Conservation (phyloP, 1,140 invertebrate genomes). For the Steinernema feltiae region DNA sequence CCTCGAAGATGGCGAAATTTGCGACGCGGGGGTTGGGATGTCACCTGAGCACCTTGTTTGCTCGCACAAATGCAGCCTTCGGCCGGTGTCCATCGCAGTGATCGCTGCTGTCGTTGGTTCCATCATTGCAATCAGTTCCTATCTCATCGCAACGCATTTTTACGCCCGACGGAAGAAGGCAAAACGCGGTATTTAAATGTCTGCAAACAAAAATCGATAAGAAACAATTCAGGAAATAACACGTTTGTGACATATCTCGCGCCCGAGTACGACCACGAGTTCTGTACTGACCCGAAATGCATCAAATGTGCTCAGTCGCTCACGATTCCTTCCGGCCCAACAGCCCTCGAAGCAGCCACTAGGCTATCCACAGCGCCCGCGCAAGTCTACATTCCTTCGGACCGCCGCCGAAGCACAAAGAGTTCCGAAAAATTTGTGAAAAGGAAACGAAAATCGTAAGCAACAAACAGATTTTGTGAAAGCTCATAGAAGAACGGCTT, state of each 20-base stretch:
- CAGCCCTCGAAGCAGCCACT: background rate
- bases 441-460: background rate
- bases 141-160: background rate
- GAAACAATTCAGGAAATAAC: background rate
- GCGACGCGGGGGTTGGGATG: background rate
- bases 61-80: background rate
- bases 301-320: background rate
- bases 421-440: background rate
- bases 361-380: background rate
- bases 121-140: background rate
- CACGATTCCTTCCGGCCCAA: background rate
- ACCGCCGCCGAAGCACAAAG: background rate
- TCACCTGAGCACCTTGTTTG: background rate
- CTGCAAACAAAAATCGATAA: too few species aligned
- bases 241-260: background rate
- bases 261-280: slow-evolving; percentile 8
- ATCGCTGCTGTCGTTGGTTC: background rate
- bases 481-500: background rate
- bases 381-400: background rate
- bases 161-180: background rate
- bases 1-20: background rate
- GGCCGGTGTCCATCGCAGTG: background rate
- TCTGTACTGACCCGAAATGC: slow-evolving; percentile 4
- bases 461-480: background rate
- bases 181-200: background rate